Evolutionary conservation across 2,888 invertebrate species (phyloP).

Genomic region (Biston stratarius): DNA sequence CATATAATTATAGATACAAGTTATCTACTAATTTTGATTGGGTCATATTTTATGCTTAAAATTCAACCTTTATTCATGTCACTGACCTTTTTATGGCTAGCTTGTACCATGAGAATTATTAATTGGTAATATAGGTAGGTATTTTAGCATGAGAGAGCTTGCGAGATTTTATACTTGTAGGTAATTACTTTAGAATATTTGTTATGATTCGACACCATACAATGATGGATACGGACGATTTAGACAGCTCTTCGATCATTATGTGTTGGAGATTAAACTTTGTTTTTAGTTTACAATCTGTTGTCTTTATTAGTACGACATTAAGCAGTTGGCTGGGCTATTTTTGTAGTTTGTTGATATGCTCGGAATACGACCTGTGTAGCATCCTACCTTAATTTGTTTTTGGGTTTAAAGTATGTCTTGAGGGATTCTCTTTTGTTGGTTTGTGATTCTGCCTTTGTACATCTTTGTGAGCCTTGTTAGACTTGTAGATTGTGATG

Average conservation of each 20-base stretch:
- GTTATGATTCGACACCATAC: constrained; percentile 9
- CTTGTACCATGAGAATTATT: constrained; percentile 11
- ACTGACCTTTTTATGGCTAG: constrained; percentile 3
- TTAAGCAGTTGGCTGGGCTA: too few relatives aligned
- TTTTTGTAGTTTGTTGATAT: too few relatives aligned
- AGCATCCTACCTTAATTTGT: too few relatives aligned
- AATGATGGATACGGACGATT: constrained; percentile 25
- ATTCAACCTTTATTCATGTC: constrained; percentile 5
- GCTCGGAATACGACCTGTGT: too few relatives aligned
- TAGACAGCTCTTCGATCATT: constrained; percentile 20
- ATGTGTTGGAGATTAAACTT: constrained; percentile 15
- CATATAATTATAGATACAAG: not conserved
- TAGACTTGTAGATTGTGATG: too few relatives aligned
- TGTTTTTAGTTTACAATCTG: not conserved
- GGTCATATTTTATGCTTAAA: constrained; percentile 10
- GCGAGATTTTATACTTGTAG: not conserved
- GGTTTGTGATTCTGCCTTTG: too few relatives aligned
- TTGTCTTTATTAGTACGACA: too few relatives aligned
- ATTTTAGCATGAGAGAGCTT: not conserved
- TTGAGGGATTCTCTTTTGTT: too few relatives aligned
- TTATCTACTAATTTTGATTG: not conserved
- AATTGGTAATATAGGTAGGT: not conserved
- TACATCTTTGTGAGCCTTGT: too few relatives aligned
- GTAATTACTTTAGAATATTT: too few relatives aligned
- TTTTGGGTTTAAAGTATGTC: too few relatives aligned